These are phyloP conservation scores for Paraescarpia echinospica DNA, from an alignment of 1,140 invertebrate genomes.

Conservation along the genomic window DNA sequence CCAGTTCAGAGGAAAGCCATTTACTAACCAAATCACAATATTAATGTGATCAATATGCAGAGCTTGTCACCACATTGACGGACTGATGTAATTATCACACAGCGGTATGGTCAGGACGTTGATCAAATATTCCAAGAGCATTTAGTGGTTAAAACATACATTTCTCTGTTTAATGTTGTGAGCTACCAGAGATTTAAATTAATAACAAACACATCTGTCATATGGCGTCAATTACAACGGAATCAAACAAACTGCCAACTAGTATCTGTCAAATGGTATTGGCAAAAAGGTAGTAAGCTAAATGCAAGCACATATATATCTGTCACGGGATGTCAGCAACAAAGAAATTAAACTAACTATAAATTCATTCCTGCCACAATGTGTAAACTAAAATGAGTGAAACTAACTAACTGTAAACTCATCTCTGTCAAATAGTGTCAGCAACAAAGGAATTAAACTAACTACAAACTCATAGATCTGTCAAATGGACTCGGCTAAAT, in stretches of 20 bases:
- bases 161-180: background rate
- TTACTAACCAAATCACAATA: background rate
- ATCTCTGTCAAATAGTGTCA: background rate
- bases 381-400: background rate
- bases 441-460: background rate
- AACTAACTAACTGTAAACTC: background rate
- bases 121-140: background rate
- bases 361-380: too few species aligned
- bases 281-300: background rate
- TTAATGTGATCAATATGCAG: background rate
- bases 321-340: background rate
- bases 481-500: too few species aligned
- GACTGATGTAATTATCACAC: background rate
- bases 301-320: background rate
- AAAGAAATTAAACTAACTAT: background rate
- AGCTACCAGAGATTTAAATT: too few species aligned
- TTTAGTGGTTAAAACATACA: background rate
- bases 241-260: background rate
- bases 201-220: background rate
- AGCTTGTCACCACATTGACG: background rate
- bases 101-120: background rate
- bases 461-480: too few species aligned
- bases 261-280: background rate
- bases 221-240: background rate
- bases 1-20: slow-evolving; percentile 59